Conservation (phyloP, 1,140 invertebrate species). For the Oedothorax gibbosus region DNA sequence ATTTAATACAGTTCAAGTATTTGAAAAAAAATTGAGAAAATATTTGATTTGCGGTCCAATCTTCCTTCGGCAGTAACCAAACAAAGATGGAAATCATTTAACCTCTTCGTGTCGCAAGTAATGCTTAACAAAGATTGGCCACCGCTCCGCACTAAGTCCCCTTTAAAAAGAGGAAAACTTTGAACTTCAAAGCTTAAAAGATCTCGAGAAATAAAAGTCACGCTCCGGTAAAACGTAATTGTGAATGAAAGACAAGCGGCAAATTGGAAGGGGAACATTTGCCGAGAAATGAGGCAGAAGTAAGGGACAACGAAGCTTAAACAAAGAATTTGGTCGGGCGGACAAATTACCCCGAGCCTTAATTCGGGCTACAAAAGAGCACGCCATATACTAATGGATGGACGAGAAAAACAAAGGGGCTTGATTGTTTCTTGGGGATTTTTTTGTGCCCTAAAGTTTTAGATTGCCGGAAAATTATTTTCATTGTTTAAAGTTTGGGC, state of each 20-base stretch:
- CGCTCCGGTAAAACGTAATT: constrained; percentile 59
- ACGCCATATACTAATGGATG: neutral
- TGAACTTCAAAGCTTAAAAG: constrained; percentile 60
- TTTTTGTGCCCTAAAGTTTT: neutral
- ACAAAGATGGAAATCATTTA: constrained; percentile 28
- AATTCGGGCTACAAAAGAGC: constrained; percentile 48
- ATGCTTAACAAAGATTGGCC: constrained; percentile 54
- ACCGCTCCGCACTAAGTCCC: constrained; percentile 6
- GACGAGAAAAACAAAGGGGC: constrained; percentile 33
- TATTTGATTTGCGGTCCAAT: neutral
- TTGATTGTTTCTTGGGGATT: constrained; percentile 29
- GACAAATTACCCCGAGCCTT: constrained; percentile 56
- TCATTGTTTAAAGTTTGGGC: constrained; percentile 23
- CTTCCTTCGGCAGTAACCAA: neutral
- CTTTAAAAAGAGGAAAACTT: constrained; percentile 17
- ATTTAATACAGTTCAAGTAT: no score
- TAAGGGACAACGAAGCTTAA: constrained; percentile 53
- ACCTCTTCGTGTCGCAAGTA: constrained; percentile 40
- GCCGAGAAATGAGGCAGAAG: constrained; percentile 58
- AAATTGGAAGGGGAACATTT: constrained; percentile 60
- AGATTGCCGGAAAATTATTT: constrained; percentile 35
- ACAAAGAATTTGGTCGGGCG: constrained; percentile 57
- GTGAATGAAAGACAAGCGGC: constrained; percentile 61
- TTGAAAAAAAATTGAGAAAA: neutral
- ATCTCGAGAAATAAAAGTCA: constrained; percentile 60